Evolutionary conservation across 2,797 vertebrate genomes (phyloP).

Genomic region (Melanotaenia maccullochi): DNA sequence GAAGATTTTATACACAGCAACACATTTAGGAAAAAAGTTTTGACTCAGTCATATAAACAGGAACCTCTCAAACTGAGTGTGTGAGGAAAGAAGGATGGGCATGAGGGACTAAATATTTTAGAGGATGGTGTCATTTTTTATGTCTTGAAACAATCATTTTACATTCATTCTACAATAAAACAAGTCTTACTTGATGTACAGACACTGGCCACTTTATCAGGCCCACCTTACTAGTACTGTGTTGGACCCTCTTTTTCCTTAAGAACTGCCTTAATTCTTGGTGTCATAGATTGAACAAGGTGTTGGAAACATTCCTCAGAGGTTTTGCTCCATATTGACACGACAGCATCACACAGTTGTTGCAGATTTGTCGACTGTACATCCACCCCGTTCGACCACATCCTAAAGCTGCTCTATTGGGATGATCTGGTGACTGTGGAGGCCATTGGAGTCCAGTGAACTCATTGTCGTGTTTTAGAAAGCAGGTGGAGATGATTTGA

Average conservation of each 20-base stretch:
- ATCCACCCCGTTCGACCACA: no score
- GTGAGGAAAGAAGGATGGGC: neutral
- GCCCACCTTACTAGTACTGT: neutral
- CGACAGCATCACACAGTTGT: no score
- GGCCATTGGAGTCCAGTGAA: no score
- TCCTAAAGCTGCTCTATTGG: no score
- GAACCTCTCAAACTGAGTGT: neutral
- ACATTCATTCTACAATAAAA: neutral
- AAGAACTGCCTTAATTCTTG: neutral
- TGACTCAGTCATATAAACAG: neutral
- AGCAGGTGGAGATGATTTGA: no score
- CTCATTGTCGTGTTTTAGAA: no score
- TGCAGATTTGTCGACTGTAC: no score
- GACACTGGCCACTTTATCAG: neutral
- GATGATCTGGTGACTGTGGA: neutral
- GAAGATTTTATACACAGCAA: constrained; percentile 1
- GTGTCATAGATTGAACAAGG: neutral
- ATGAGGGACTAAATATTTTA: neutral
- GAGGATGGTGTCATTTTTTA: no score
- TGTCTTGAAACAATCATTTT: no score
- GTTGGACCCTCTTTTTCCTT: neutral
- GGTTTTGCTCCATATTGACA: neutral
- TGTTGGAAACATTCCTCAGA: neutral
- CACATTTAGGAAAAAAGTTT: neutral
- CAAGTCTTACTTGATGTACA: no score